Conservation (phyloP, 2,888 invertebrate species). For the Drosophila tripunctata region DNA sequence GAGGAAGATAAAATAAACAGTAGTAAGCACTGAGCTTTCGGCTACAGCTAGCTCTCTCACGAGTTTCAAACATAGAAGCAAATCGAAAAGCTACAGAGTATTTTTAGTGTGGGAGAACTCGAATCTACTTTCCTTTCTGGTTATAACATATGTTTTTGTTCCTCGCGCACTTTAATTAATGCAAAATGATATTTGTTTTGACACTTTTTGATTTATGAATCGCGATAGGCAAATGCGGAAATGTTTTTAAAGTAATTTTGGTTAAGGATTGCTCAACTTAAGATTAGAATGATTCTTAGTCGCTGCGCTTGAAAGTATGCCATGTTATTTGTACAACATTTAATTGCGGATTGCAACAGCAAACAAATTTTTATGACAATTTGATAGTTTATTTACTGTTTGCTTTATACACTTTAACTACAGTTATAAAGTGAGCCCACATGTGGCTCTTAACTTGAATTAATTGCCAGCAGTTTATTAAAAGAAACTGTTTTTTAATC, state of each 20-base stretch:
- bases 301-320: slow-evolving; percentile 29
- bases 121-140: neutral
- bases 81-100: no score
- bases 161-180: slow-evolving; percentile 51
- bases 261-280: neutral
- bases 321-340: slow-evolving; percentile 2
- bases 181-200: slow-evolving; percentile 40
- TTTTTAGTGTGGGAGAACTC: neutral
- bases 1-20: no score
- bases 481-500: slow-evolving; percentile 45
- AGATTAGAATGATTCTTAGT: slow-evolving; percentile 14
- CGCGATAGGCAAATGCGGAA: neutral
- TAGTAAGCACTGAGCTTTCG: no score
- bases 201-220: slow-evolving; percentile 45
- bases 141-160: neutral
- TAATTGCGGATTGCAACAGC: neutral
- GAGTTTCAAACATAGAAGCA: no score
- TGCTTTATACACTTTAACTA: neutral
- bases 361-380: neutral
- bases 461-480: neutral
- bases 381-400: neutral
- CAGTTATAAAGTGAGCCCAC: neutral
- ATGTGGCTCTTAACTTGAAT: neutral
- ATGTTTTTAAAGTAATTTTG: neutral
- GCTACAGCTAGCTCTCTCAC: no score